Conservation (phyloP, 92 coral and sea anemone genomes). For the Virgularia gustaviana region DNA sequence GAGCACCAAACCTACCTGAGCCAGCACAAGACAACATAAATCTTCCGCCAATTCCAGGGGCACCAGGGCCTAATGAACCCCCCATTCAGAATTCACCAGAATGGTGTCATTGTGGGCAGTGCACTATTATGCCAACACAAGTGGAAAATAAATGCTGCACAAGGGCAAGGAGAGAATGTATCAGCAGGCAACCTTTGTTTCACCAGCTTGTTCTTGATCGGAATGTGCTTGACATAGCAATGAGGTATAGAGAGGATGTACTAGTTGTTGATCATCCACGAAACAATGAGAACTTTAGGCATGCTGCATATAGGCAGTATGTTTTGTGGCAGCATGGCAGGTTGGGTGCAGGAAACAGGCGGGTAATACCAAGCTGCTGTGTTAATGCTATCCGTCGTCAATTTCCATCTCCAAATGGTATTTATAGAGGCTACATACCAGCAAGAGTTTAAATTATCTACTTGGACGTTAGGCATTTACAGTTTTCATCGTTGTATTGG, state of each 20-base stretch:
- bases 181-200: constrained; percentile 27
- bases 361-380: constrained; percentile 41
- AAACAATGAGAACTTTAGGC: constrained; percentile 30
- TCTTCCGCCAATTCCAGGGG: neutral
- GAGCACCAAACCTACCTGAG: too few species aligned
- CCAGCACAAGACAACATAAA: too few species aligned
- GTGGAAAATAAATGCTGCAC: constrained; percentile 24
- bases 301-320: constrained; percentile 28
- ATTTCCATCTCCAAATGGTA: constrained; percentile 34
- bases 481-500: too few species aligned
- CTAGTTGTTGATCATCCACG: constrained; percentile 35
- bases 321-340: constrained; percentile 23
- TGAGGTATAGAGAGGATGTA: constrained; percentile 17
- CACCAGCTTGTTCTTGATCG: constrained; percentile 21
- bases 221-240: constrained; percentile 16
- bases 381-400: constrained; percentile 17
- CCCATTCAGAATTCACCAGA: neutral
- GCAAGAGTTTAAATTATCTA: constrained; percentile 19
- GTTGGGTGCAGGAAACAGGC: constrained; percentile 5
- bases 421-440: constrained; percentile 22
- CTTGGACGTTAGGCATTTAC: neutral
- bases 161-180: too few species aligned
- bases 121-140: constrained; percentile 22
- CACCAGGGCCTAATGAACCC: constrained; percentile 8
- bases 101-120: neutral